Conservation (phyloP, 1,140 invertebrate genomes). For the Aradophagus sp. region DNA sequence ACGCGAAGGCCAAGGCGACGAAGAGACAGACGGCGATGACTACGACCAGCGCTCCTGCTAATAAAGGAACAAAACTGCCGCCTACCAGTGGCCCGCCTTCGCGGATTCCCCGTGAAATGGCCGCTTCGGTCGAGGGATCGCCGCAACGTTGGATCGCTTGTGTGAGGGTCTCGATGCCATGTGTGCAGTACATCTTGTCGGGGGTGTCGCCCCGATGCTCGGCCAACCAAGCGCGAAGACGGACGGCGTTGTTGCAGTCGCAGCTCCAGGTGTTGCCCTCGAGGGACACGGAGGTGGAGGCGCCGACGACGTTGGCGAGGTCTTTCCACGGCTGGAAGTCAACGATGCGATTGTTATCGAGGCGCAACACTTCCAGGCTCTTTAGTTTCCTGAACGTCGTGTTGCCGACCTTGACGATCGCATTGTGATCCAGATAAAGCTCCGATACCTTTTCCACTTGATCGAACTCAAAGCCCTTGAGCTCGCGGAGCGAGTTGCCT, state of each 20-base stretch:
- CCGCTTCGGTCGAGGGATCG: conserved; percentile 71
- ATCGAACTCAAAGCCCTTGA: conserved; percentile 89
- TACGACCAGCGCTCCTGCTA: conserved; percentile 83
- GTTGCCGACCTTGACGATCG: conserved; percentile 88
- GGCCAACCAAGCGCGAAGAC: conserved; percentile 85
- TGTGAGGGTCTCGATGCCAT: conserved; percentile 77
- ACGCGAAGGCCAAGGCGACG: conserved; percentile 82
- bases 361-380: conserved; percentile 86
- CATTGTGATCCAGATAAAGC: conserved; percentile 91
- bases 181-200: conserved; percentile 80
- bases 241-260: conserved; percentile 87
- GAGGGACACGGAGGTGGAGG: conserved; percentile 82
- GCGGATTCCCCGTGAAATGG: conserved; percentile 65
- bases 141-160: conserved; percentile 78
- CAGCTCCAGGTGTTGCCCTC: conserved; percentile 93
- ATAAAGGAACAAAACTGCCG: conserved; percentile 81
- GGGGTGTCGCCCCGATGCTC: conserved; percentile 81
- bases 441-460: conserved; percentile 86
- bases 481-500: conserved; percentile 86
- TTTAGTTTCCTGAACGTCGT: conserved; percentile 87
- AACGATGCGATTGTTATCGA: conserved; percentile 89
- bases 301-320: conserved; percentile 81
- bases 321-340: conserved; percentile 86
- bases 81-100: conserved; percentile 73
- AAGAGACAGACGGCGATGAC: conserved; percentile 82